Evolutionary conservation across 2,113 vertebrate species (phyloP), one percentile per base, ranked within the genome.

Genomic region (Lonchura striata): DNA sequence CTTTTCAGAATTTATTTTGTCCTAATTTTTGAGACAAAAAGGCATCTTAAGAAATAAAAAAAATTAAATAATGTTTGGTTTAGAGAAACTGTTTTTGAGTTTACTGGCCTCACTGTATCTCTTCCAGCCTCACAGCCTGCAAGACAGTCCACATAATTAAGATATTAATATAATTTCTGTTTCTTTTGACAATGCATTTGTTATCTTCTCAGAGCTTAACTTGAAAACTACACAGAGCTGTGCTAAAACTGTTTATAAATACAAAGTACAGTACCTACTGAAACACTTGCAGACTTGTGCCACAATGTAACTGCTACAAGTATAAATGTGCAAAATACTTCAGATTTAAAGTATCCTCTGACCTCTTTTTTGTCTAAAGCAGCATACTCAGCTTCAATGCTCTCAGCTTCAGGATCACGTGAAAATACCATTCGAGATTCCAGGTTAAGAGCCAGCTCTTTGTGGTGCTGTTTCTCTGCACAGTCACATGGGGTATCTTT

Each of bases 341-440:
- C 41, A 50, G 46, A 86, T 54, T 65, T 61, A 54, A 94, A 93
- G 72, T 44, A 80, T 89, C 33, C 39, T 54, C 95, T 96, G 88
- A 99, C 99, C 99, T 99, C 99, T 98, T 98, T 98, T 97, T 98
- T 99, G 97, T 99, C 99, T 88, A 99, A 98, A 87, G 99, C 99
- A 86, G 99, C 99, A 84, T 99, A 99, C 97, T 99, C 99, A 31
- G 99, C 99, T 98, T 99, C 99, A 86, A 99, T 99, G 95, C 98
- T 98, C 97, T 99, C 99, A 56, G 99, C 99, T 95, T 99, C 99
- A 14, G 99, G 99, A 97, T 99, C 99, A 93, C 98, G 98, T 79
- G 99, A 99, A 98, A 99, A 99, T 86, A 99, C 99, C 99, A 99
- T 99, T 95, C 99, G 99, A 82, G 99, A 99, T 98, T 99, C 99